phyloP scores from a whole-genome alignment of 2,888 invertebrate species.

The Lumbricus terrestris region DNA sequence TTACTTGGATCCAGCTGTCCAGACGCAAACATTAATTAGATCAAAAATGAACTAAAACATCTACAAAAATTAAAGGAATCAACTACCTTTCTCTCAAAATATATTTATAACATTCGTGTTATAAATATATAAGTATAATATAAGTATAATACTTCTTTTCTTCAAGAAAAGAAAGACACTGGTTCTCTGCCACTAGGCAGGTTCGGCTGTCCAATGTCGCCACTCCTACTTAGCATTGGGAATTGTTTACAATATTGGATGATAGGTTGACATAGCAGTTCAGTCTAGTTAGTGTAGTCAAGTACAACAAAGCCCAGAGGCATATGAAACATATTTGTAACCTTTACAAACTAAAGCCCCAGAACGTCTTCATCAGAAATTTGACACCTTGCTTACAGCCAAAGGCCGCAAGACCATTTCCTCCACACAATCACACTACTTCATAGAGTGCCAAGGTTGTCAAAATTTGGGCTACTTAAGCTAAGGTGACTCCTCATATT shows the following conservation, averaged over 20 bases:
- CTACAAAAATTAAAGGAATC: background rate
- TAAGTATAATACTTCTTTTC: too few species aligned
- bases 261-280: too few species aligned
- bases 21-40: background rate
- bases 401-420: too few species aligned
- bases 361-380: background rate
- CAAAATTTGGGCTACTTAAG: background rate
- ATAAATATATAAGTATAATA: too few species aligned
- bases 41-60: background rate
- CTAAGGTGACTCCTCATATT: background rate
- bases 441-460: too few species aligned
- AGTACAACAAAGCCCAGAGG: too few species aligned
- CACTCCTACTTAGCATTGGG: background rate
- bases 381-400: too few species aligned
- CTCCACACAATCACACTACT: too few species aligned
- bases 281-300: too few species aligned
- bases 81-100: background rate
- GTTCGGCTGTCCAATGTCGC: too few species aligned
- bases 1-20: constrained; percentile 18
- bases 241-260: background rate
- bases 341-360: background rate
- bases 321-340: background rate
- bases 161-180: too few species aligned
- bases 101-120: background rate
- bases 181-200: too few species aligned